A percentile compares a stretch with the other conserved stretches of the same genome.
Conservation (phyloP, 1,140 invertebrate species). For the Brachionus rotundiformis region DNA sequence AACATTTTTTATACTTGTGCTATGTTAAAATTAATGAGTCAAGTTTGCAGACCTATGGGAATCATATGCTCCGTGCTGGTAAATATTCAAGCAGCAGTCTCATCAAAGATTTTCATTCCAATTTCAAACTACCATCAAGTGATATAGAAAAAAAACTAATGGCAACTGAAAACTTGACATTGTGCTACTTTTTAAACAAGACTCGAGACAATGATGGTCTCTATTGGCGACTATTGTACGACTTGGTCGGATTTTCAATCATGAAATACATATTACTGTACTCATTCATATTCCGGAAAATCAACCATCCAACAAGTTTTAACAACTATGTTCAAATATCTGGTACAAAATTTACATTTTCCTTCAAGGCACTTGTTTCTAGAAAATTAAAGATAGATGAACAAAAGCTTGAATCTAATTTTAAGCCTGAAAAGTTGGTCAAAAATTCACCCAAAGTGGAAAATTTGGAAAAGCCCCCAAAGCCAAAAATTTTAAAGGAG, state of each 20-base stretch:
- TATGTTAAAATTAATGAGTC: slow-evolving; percentile 50
- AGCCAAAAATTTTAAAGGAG: slow-evolving; percentile 22
- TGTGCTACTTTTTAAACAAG: slow-evolving; percentile 26
- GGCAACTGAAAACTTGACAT: slow-evolving; percentile 24
- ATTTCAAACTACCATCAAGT: neutral
- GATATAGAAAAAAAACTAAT: slow-evolving; percentile 23
- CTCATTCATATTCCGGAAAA: neutral
- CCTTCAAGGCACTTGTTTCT: slow-evolving; percentile 15
- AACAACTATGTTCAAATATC: slow-evolving; percentile 46
- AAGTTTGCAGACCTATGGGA: neutral
- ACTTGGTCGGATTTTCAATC: neutral
- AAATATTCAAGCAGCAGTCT: neutral
- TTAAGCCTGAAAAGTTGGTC: neutral
- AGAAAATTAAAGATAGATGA: neutral
- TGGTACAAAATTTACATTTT: slow-evolving; percentile 7
- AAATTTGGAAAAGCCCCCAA: neutral
- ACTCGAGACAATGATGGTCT: neutral
- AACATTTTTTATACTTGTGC: slow-evolving; percentile 38
- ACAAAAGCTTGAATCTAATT: neutral
- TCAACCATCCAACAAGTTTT: neutral
- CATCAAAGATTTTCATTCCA: neutral
- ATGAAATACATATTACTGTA: slow-evolving; percentile 51
- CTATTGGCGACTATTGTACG: slow-evolving; percentile 33
- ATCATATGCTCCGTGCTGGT: slow-evolving; percentile 32
- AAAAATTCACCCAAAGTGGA: neutral